phyloP scores from a whole-genome alignment of 2,888 invertebrate genomes.

The Cephonodes hylas region DNA sequence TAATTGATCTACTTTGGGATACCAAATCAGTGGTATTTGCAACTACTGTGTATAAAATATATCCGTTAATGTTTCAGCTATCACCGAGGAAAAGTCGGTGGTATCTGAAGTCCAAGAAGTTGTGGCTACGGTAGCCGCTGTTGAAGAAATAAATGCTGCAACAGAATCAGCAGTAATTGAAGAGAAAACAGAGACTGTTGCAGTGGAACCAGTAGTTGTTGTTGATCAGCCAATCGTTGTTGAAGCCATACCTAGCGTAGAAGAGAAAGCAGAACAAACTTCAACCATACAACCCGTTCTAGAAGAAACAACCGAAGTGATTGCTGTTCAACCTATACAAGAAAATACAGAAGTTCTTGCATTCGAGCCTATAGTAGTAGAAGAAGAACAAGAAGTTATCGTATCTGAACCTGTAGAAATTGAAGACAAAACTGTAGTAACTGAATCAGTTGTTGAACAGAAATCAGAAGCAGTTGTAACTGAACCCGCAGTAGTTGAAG shows the following conservation, averaged over 20 bases:
- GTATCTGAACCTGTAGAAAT: constrained; percentile 17
- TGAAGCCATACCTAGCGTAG: no score
- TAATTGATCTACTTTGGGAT: no score
- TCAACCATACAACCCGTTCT: no score
- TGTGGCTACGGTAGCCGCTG: not conserved
- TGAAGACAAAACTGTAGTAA: constrained; percentile 14
- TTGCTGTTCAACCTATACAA: no score
- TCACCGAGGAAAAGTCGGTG: constrained; percentile 4
- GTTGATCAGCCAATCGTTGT: no score
- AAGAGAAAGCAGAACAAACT: no score
- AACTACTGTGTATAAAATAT: not conserved
- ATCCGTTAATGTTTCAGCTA: not conserved
- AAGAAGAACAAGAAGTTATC: no score
- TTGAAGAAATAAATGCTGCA: constrained; percentile 7
- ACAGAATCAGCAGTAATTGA: not conserved
- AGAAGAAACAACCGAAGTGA: no score
- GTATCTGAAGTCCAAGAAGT: not conserved
- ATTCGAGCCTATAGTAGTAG: no score
- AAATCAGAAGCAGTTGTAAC: constrained; percentile 7
- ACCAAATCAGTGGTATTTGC: no score
- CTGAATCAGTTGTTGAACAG: constrained; percentile 19
- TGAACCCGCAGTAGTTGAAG: constrained; percentile 9
- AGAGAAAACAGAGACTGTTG: not conserved
- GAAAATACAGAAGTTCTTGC: no score
- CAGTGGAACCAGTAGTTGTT: no score